phyloP scores from a whole-genome alignment of 1,140 invertebrate species.

The Bombus balteatus region DNA sequence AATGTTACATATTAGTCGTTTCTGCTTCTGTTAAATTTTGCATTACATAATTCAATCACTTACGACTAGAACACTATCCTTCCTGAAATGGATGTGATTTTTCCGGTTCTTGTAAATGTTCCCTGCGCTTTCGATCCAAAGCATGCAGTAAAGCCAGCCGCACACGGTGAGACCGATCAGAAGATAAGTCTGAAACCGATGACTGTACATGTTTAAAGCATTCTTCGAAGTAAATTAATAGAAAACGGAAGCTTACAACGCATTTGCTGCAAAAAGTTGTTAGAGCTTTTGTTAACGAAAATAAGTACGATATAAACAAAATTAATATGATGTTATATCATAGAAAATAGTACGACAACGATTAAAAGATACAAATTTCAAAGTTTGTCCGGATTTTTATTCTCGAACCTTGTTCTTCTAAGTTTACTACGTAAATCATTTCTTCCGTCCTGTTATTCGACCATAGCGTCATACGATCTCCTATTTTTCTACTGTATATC shows the following conservation, averaged over 20 bases:
- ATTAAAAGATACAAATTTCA: not conserved
- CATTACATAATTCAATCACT: constrained; percentile 64
- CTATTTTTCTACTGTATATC: not conserved
- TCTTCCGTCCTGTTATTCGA: not conserved
- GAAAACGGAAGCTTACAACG: not conserved
- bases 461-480: not conserved
- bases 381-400: not conserved
- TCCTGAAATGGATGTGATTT: constrained; percentile 82
- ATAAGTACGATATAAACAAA: too few species aligned
- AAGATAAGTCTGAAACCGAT: constrained; percentile 85
- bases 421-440: not conserved
- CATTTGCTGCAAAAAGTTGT: too few species aligned
- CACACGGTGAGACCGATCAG: constrained; percentile 83
- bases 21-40: not conserved
- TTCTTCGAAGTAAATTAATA: not conserved
- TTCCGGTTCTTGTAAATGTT: constrained; percentile 79
- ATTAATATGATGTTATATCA: too few species aligned
- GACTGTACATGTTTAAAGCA: not conserved
- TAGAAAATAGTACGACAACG: not conserved
- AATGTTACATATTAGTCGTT: not conserved
- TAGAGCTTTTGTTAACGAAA: too few species aligned
- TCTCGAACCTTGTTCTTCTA: not conserved
- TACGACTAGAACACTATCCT: constrained; percentile 83
- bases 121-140: constrained; percentile 87
- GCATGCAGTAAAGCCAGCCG: constrained; percentile 85